These are phyloP conservation scores for Seira ritae DNA, from an alignment of 2,888 invertebrate genomes.

Conservation along the genomic window DNA sequence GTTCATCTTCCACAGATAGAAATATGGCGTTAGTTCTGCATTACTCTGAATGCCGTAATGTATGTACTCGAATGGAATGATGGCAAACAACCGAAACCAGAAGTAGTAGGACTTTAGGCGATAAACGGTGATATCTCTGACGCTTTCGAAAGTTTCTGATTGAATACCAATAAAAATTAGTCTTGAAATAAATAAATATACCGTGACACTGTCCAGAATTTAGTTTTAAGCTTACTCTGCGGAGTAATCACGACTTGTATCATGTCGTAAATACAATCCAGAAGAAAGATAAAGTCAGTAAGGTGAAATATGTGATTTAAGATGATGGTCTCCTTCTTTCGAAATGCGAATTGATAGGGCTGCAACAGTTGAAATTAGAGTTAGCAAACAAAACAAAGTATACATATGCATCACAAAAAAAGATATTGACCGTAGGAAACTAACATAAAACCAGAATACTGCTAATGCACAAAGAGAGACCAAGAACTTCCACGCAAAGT, in stretches of 20 bases:
- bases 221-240: constrained; percentile 60
- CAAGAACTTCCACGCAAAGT: constrained; percentile 62
- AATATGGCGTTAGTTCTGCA: constrained; percentile 48
- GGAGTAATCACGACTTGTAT: constrained; percentile 69
- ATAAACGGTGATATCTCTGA: constrained; percentile 60
- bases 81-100: constrained; percentile 65
- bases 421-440: background rate
- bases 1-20: constrained; percentile 68
- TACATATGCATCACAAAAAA: background rate
- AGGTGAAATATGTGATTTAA: constrained; percentile 57
- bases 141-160: constrained; percentile 67
- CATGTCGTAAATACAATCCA: constrained; percentile 66
- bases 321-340: constrained; percentile 15
- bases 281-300: constrained; percentile 61
- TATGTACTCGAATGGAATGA: constrained; percentile 69
- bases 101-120: constrained; percentile 55
- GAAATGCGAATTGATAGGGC: constrained; percentile 67
- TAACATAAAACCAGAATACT: constrained; percentile 67
- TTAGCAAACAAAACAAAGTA: too few species aligned
- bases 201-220: background rate
- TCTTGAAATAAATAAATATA: too few species aligned
- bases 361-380: too few species aligned
- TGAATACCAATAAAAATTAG: constrained; percentile 5
- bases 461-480: constrained; percentile 45
- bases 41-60: constrained; percentile 34